phyloP scores from a whole-genome alignment of 2,888 invertebrate species.

The Lithosia quadra region DNA sequence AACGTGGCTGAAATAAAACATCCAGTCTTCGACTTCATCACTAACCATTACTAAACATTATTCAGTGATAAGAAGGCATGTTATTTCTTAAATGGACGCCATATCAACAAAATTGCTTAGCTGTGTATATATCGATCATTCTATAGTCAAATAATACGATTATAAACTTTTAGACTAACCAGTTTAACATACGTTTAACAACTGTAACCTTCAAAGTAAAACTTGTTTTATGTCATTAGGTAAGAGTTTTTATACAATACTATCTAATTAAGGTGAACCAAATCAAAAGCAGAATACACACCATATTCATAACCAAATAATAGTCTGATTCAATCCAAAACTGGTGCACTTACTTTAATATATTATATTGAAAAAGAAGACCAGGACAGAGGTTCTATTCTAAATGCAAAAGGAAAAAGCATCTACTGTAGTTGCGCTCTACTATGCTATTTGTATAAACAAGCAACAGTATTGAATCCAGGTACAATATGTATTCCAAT shows the following conservation, averaged over 20 bases:
- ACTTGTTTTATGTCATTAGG: neutral
- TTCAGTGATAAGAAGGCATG: neutral
- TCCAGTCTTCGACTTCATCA: neutral
- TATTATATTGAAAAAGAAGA: conserved; percentile 23
- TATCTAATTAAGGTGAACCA: neutral
- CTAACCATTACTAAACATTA: neutral
- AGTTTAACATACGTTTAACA: neutral
- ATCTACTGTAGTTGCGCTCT: conserved; percentile 49
- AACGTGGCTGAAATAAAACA: neutral
- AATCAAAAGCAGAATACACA: neutral
- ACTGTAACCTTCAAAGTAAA: neutral
- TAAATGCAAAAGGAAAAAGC: conserved; percentile 48
- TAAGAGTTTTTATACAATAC: neutral
- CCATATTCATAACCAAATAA: neutral
- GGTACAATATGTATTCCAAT: conserved; percentile 43
- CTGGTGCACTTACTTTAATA: neutral
- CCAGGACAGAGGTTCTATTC: conserved; percentile 42
- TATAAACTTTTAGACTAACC: neutral
- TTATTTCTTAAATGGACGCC: too few relatives aligned
- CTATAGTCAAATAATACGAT: neutral
- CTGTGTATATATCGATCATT: neutral
- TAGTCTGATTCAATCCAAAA: neutral
- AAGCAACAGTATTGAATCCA: conserved; percentile 41
- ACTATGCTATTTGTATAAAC: conserved; percentile 51
- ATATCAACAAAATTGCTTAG: neutral